phyloP scores from a whole-genome alignment of 2,797 vertebrate species.

The Peromyscus melanophrys region DNA sequence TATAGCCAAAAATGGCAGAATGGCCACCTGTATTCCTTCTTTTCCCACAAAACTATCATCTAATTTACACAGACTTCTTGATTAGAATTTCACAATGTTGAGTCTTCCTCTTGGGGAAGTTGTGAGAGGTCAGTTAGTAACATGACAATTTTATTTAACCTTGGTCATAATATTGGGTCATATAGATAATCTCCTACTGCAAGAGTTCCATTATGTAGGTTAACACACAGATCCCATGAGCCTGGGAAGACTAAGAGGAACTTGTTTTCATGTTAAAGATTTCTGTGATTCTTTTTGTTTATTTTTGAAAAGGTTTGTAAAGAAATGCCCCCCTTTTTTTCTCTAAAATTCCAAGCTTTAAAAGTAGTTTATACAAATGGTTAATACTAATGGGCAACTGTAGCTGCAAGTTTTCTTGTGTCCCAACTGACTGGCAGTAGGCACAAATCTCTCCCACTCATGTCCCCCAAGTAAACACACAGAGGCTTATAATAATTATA shows the following conservation, averaged over 20 bases:
- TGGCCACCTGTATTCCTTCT: neutral
- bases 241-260: neutral
- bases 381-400: neutral
- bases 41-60: neutral
- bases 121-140: neutral
- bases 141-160: neutral
- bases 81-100: constrained; percentile 4
- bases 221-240: neutral
- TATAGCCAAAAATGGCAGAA: neutral
- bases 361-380: constrained; percentile 20
- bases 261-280: neutral
- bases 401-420: too few relatives aligned
- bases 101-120: constrained; percentile 27
- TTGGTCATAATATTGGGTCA: neutral
- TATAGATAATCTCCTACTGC: neutral
- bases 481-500: too few relatives aligned
- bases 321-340: neutral
- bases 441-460: too few relatives aligned
- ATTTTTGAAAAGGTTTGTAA: constrained; percentile 13
- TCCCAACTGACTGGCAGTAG: too few relatives aligned
- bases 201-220: neutral
- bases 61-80: neutral
- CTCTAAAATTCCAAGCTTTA: neutral
- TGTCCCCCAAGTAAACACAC: too few relatives aligned
- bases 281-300: constrained; percentile 1